These are phyloP conservation scores for Tachuris rubrigastra DNA, from an alignment of 2,113 vertebrate species.

Conservation along the genomic window DNA sequence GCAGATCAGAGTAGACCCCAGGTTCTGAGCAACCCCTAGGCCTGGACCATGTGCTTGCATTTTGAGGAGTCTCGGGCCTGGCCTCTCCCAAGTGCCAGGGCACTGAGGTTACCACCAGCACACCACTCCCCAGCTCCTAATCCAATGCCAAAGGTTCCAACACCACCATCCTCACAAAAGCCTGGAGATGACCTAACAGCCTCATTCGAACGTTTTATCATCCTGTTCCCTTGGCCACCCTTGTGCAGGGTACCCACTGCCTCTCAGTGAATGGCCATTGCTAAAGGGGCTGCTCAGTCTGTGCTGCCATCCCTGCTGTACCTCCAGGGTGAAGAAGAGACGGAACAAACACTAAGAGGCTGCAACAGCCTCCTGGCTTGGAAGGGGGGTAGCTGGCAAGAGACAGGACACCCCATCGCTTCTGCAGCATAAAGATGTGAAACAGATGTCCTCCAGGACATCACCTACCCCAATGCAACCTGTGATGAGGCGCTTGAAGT, in stretches of 20 bases:
- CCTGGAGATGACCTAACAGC: background rate
- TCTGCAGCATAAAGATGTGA: background rate
- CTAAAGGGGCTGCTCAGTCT: background rate
- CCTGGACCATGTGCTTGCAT: accelerated
- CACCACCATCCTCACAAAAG: background rate
- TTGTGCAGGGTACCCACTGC: background rate
- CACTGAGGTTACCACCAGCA: background rate
- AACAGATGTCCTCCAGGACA: background rate
- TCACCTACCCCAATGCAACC: conserved; percentile 91
- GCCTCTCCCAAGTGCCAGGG: background rate
- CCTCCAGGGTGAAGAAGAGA: background rate
- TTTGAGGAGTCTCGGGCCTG: background rate
- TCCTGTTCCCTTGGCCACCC: accelerated
- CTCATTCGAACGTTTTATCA: background rate
- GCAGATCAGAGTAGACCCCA: background rate
- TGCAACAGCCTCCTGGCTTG: background rate
- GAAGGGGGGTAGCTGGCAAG: background rate
- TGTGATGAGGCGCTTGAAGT: conserved; percentile 92
- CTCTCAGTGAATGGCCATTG: background rate
- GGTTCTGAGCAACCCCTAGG: background rate
- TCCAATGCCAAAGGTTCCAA: background rate
- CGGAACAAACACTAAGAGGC: background rate
- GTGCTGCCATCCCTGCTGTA: background rate
- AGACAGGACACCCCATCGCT: background rate
- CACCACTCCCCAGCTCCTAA: background rate